phyloP scores from a whole-genome alignment of 2,888 invertebrate species.

The Lochmaea crataegi region DNA sequence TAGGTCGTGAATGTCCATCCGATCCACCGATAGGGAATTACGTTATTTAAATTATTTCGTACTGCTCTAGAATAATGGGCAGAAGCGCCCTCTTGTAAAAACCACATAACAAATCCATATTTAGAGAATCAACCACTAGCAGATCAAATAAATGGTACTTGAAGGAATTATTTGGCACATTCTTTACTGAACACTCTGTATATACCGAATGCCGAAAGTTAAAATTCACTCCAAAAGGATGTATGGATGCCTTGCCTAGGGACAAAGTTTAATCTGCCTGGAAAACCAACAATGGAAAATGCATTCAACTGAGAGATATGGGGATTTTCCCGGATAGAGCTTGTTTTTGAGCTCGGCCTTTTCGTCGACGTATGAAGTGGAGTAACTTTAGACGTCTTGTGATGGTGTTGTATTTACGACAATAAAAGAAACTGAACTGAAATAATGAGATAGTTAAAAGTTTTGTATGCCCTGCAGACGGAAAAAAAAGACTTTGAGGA shows the following conservation, averaged over 20 bases:
- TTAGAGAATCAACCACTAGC: not conserved
- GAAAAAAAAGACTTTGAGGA: not conserved
- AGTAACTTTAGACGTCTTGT: not conserved
- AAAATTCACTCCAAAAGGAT: not conserved
- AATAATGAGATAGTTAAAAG: conserved; percentile 10
- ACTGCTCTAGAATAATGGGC: too few species aligned
- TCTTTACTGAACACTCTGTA: not conserved
- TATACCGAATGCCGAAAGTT: not conserved
- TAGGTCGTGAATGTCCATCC: too few species aligned
- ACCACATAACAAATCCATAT: not conserved
- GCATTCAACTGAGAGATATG: conserved; percentile 14
- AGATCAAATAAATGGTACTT: too few species aligned
- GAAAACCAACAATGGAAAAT: conserved; percentile 19
- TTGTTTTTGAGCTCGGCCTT: conserved; percentile 1
- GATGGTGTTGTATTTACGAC: not conserved
- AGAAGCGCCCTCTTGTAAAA: too few species aligned
- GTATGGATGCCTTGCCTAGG: conserved; percentile 4
- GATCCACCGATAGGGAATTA: too few species aligned
- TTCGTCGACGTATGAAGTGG: conserved; percentile 1
- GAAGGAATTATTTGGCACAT: too few species aligned
- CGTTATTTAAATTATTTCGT: too few species aligned
- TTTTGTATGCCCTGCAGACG: not conserved
- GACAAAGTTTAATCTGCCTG: conserved; percentile 17
- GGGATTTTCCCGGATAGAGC: conserved; percentile 7
- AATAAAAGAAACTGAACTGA: not conserved